Evolutionary conservation across 2,888 invertebrate species (phyloP).

Genomic region (Belgica antarctica): DNA sequence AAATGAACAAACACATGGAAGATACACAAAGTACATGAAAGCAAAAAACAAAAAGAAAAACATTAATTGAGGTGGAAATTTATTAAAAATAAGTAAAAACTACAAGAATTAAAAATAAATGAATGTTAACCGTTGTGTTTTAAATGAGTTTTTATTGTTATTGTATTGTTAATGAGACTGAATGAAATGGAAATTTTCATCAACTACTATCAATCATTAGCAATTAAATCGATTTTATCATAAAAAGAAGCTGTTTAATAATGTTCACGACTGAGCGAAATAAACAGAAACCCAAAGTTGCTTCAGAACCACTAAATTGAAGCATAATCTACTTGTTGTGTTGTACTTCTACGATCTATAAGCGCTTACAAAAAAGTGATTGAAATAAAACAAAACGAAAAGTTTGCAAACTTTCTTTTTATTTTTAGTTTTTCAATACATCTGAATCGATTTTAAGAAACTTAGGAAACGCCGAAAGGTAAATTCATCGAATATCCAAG

Average conservation of each 20-base stretch:
- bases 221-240: not conserved
- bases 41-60: slow-evolving; percentile 30
- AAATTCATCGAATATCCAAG: slow-evolving; percentile 10
- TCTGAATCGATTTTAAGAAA: too few species aligned
- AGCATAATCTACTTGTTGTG: not conserved
- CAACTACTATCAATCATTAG: slow-evolving; percentile 2
- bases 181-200: not conserved
- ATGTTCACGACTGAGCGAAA: not conserved
- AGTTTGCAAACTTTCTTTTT: too few species aligned
- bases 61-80: not conserved
- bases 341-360: too few species aligned
- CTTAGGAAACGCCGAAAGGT: too few species aligned
- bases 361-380: too few species aligned
- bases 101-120: not conserved
- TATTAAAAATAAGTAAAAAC: slow-evolving; percentile 20
- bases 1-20: not conserved
- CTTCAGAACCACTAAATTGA: not conserved
- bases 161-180: not conserved
- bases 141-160: too few species aligned
- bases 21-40: slow-evolving; percentile 17
- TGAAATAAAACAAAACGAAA: too few species aligned
- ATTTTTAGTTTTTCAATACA: too few species aligned
- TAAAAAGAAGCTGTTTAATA: slow-evolving; percentile 8
- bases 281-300: not conserved
- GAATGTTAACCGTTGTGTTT: not conserved